Conservation (phyloP, 2,797 vertebrate species). For the Pteropus rufus region DNA sequence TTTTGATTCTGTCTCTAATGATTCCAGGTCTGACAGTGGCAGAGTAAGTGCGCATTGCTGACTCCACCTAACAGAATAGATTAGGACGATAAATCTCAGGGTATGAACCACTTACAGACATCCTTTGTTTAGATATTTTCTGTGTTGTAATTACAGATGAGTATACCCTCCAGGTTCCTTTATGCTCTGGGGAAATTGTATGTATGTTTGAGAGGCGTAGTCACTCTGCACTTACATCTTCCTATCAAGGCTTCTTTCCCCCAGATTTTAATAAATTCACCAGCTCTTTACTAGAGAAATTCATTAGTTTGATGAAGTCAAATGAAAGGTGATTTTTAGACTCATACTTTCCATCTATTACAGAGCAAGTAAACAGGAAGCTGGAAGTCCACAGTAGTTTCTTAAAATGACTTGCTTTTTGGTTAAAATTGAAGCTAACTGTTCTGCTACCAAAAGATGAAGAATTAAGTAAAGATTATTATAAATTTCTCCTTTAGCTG, state of each 20-base stretch:
- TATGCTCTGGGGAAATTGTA: not conserved
- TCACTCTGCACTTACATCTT: not conserved
- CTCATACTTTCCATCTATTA: not conserved
- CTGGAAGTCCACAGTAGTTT: not conserved
- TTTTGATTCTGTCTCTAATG: slow-evolving; percentile 25
- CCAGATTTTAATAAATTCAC: not conserved
- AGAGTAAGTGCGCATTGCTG: not conserved
- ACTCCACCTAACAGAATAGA: not conserved
- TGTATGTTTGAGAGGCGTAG: not conserved
- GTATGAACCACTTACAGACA: not conserved
- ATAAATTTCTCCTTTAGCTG: not conserved
- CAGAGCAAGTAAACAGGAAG: not conserved
- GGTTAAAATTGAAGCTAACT: not conserved
- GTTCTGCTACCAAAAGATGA: not conserved
- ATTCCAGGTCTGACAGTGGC: not conserved
- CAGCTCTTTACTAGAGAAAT: not conserved
- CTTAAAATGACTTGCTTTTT: not conserved
- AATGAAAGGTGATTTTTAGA: not conserved
- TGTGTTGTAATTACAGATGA: not conserved
- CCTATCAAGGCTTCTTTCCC: not conserved
- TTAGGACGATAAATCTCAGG: not conserved
- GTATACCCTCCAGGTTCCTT: not conserved
- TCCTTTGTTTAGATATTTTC: not conserved
- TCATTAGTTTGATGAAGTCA: not conserved
- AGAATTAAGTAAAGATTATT: not conserved